Base-by-base conservation (phyloP, 2,888 invertebrate genomes). In the Candidula unifasciata region DNA sequence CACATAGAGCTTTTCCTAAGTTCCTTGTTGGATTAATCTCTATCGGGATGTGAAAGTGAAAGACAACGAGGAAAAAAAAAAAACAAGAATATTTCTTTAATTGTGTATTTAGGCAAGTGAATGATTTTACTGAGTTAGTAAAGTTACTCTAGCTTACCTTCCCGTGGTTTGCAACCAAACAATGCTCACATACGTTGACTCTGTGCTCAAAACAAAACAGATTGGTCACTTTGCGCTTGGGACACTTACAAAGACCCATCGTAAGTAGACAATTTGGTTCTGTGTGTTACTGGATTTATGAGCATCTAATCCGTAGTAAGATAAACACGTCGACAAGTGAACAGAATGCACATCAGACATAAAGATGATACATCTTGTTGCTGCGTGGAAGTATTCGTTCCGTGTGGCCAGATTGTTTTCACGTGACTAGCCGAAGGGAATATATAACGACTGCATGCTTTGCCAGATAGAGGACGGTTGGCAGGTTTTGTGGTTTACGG, bases 201-300 rank as follows among this genome's bases (percentile, higher is more conserved):
- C 98, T 95, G 94, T 99, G 99, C 94, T 99, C 99, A 94, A 83
- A 84, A 52, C 84, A 80, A 60, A 86, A 85, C 37, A 80, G 68
- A 84, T 98, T 99, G 85, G 85, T 83, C 30, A 85, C 81, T 82
- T 84, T 80, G 30, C 80, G 82, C 76, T 86, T 74, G 30, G 99
- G 98, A 95, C 99, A 99, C 94, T 99, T 99, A 95, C 99, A 99
- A 87, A 99, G 95, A 88, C 99, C 99, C 99, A 99, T 99, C 27
- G 76, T 88, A 21, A 66, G 37, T 54, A 6, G 44, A 69, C 24
- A 27, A 37, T 24, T 33, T 33, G 30, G 57, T 1, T 52, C 18
- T 52, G 37, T n/a, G n/a, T n/a, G 18, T 16, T 6, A 35, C 27
- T 69, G 35, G 18, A 69, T 35, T 69, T 35, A 69, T 18, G 37